phyloP scores from a whole-genome alignment of 2,797 vertebrate species.

The Diplodus puntazzo region DNA sequence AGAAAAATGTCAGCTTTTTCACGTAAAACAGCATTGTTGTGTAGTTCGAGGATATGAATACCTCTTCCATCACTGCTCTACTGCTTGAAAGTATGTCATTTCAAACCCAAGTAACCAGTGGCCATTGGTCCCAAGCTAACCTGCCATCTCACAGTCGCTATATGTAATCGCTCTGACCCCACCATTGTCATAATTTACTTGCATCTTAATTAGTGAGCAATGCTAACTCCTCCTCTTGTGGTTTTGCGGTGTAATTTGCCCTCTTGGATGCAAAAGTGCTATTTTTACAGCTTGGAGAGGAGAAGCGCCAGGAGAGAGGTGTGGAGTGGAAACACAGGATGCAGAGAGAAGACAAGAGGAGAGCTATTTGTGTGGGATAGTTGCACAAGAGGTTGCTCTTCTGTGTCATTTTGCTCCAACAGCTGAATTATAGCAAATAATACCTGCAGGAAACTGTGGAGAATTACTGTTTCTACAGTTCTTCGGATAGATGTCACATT shows the following conservation, averaged over 20 bases:
- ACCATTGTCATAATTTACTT: neutral
- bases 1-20: no score
- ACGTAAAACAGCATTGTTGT: no score
- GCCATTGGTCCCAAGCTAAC: neutral
- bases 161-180: neutral
- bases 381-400: conserved; percentile 55
- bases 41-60: neutral
- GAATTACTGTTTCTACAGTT: conserved; percentile 22
- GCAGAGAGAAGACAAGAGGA: conserved; percentile 38
- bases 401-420: conserved; percentile 40
- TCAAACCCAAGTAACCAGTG: neutral
- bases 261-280: conserved; percentile 49
- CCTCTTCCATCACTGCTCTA: neutral
- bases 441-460: conserved; percentile 26
- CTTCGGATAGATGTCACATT: conserved; percentile 1
- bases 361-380: conserved; percentile 61
- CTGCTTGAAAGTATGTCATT: neutral
- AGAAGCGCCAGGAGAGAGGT: conserved; percentile 29
- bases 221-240: conserved; percentile 16
- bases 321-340: conserved; percentile 47
- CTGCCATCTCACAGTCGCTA: neutral
- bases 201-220: conserved; percentile 10
- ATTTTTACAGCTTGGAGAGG: conserved; percentile 46
- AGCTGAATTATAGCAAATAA: conserved; percentile 40
- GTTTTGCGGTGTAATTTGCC: conserved; percentile 34